Base-by-base conservation (phyloP, 2,888 invertebrate genomes). In the Aporophyla nigra region DNA sequence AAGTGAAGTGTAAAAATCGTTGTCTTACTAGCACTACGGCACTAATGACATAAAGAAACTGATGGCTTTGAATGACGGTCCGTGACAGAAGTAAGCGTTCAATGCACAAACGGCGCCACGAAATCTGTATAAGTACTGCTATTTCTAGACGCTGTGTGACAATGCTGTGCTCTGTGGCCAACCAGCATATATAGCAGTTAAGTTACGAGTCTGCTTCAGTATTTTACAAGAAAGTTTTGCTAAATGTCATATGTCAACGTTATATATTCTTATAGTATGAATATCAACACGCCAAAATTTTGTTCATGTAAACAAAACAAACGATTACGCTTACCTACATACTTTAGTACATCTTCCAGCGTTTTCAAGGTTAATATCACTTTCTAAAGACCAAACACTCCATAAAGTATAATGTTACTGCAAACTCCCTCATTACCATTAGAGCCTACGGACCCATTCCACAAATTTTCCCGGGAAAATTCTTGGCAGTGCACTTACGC, bases 401-500 rank as follows among this genome's bases (percentile, higher is more conserved):
- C 58, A 69, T 80, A 66, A 74, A 78, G 71, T 66, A 78, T 73
- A 84, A 80, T 80, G 59, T 71, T 71, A 86, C 59, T 63, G 65
- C 61, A 49, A 78, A 84, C 56, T 78, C 33, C 1, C 66, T 72
- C 72, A 82, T 82, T 67, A 79, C 68, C 79, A 76, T 82, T 71
- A 74, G 61, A 61, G 53, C 27, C 19, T 40, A 75, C 24, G 51
- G 27, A 49, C 66, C 66, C 82, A 62, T 80, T 81, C 24, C 40
- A 54, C 59, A 75, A 73, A 80, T 80, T 80, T 77, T 79, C 78
- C 79, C 51, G 63, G 58, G 53, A 9, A 72, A 71, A 78, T 80
- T 86, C 78, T 78, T 80, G 72, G 40, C 72, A 68, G 65, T 82
- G 80, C 84, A 83, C 72, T 83, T 69, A 74, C 7, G 66, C 58